Percentiles rank a stretch among this genome's conserved stretches.
phyloP scores from a whole-genome alignment of 2,888 invertebrate genomes.

The Calameuta filiformis region DNA sequence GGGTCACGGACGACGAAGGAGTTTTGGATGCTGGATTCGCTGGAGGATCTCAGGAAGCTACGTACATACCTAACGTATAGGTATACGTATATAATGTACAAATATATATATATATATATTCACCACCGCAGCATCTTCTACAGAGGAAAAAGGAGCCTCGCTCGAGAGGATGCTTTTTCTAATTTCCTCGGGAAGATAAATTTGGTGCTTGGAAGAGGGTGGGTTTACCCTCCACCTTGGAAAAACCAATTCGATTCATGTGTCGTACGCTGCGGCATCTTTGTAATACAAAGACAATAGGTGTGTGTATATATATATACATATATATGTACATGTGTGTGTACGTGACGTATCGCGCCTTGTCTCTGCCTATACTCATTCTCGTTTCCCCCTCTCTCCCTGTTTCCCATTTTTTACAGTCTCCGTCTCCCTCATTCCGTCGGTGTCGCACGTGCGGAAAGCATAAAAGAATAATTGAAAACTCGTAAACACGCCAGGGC shows the following conservation, averaged over 20 bases:
- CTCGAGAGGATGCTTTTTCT: conserved; percentile 46
- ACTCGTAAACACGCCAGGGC: too few species aligned
- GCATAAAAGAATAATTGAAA: conserved; percentile 40
- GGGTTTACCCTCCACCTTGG: conserved; percentile 1
- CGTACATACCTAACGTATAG: too few species aligned
- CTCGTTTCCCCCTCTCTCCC: background rate
- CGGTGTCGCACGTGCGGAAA: too few species aligned
- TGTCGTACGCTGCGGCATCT: conserved; percentile 55
- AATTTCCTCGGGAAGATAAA: conserved; percentile 61
- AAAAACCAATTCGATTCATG: conserved; percentile 56
- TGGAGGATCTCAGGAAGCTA: too few species aligned
- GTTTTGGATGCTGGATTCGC: too few species aligned
- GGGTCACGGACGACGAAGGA: too few species aligned
- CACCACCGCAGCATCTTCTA: too few species aligned
- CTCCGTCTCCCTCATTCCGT: too few species aligned
- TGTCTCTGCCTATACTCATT: conserved; percentile 6
- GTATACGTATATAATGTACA: too few species aligned
- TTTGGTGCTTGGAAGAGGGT: conserved; percentile 39
- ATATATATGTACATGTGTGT: too few species aligned
- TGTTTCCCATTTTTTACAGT: background rate
- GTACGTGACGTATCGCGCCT: conserved; percentile 48
- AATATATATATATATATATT: too few species aligned
- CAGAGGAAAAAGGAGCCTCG: conserved; percentile 19
- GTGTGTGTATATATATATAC: too few species aligned
- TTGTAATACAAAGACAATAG: conserved; percentile 53